These are phyloP conservation scores for Malurus melanocephalus DNA, from an alignment of 2,113 vertebrate genomes.

Conservation along the genomic window DNA sequence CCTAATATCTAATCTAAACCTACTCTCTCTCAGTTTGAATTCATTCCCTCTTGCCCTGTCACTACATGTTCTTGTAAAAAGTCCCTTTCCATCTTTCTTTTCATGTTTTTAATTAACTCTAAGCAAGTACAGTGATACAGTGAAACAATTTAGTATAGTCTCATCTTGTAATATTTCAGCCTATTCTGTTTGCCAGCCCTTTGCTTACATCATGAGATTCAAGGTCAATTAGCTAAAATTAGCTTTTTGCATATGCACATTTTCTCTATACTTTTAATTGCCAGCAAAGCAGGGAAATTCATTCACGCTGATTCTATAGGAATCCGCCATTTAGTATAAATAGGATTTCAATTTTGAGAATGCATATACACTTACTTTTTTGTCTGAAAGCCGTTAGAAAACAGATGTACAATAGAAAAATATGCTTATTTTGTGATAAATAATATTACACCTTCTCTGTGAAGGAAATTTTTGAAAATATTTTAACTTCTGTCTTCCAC, in stretches of 20 bases:
- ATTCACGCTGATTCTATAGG: constrained; percentile 7
- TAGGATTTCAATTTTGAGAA: constrained; percentile 21
- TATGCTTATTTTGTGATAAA: background rate
- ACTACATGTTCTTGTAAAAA: background rate
- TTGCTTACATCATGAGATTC: constrained; percentile 60
- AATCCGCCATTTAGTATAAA: background rate
- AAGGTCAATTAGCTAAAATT: constrained; percentile 81
- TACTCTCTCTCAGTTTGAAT: background rate
- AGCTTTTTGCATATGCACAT: constrained; percentile 63
- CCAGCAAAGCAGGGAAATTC: constrained; percentile 72
- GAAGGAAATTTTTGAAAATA: background rate
- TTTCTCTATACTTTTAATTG: constrained; percentile 64
- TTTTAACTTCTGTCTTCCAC: background rate
- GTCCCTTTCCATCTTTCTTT: background rate
- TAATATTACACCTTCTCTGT: background rate
- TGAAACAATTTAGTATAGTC: background rate
- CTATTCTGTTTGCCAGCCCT: constrained; percentile 68
- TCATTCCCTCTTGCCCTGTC: background rate
- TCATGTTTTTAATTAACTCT: constrained; percentile 9
- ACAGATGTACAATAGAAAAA: background rate
- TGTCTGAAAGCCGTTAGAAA: background rate
- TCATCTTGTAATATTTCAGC: background rate
- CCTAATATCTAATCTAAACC: background rate
- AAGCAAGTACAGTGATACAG: background rate
- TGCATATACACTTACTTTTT: background rate